phyloP scores from a whole-genome alignment of 2,113 vertebrate genomes.

The mouse (Mus musculus) region GRCm39 chr13:108046501-108047000 shows the following conservation, averaged over 20 bases:
- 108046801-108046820: slow-evolving; percentile 72
- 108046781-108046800: slow-evolving; percentile 76
- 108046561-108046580: slow-evolving; percentile 79
- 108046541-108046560: slow-evolving; percentile 82
- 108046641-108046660: slow-evolving; percentile 73
- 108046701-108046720: slow-evolving; percentile 79
- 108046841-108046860: slow-evolving; percentile 78
- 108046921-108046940: slow-evolving; percentile 65
- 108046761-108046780: slow-evolving; percentile 82
- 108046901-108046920: slow-evolving; percentile 69
- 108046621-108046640: slow-evolving; percentile 73
- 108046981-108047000: slow-evolving; percentile 77
- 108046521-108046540: slow-evolving; percentile 84
- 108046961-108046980: slow-evolving; percentile 79
- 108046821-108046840: slow-evolving; percentile 79
- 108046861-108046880: slow-evolving; percentile 60
- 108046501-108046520: slow-evolving; percentile 83
- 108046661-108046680: slow-evolving; percentile 73
- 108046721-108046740: slow-evolving; percentile 80
- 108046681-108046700: slow-evolving; percentile 76
- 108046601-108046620: slow-evolving; percentile 70
- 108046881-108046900: slow-evolving; percentile 68
- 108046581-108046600: slow-evolving; percentile 71
- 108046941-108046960: slow-evolving; percentile 68
- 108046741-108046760: slow-evolving; percentile 80